Base-by-base conservation (phyloP, 2,113 vertebrate species). In the Cynoglossus semilaevis region DNA sequence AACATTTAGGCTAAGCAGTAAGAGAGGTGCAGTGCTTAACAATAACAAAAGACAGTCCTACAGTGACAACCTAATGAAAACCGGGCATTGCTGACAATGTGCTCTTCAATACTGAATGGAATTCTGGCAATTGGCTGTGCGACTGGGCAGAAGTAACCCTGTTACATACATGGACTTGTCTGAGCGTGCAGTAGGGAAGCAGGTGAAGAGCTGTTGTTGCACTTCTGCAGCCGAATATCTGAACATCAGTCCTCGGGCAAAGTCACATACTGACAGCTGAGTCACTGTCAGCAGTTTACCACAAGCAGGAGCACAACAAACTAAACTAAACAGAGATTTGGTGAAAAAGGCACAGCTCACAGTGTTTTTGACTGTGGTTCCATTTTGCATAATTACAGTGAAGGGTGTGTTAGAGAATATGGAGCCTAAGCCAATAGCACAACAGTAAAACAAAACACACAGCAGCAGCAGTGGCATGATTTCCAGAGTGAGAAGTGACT, bases 321-420 rank as follows among this genome's bases (percentile, higher is more conserved):
- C 9, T n/a, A 47, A 56, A 19, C 19, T 10, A 17, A 29, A 29
- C 17, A 49, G 15, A 2, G 29, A 42, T 71, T 67, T 70, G 62
- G 49, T 48, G 58, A 18, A 8, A 7, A 51, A 56, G 37, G 50
- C 45, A 51, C 44, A 50, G 42, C 22, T 49, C 34, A 43, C 38
- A 15, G 43, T 67, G 53, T 15, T 22, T 53, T 7, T 59, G 58
- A 67, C 48, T 63, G 4, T 47, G 53, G 52, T 43, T 41, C 34
- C 50, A 59, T 72, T 29, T 29, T 80, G 68, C 63, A 63, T 77
- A 70, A 77, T 58, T 63, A 61, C 1, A 18, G 51, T 13, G 46
- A 67, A 77, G 79, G 79, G 79, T 70, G 85, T 83, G 80, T 29
- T 43, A 13, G 18, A 69, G 62, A 63, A 57, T 3, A 55, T 18